Conservation (phyloP, 2,888 invertebrate genomes). For the Lysandra bellargus region DNA sequence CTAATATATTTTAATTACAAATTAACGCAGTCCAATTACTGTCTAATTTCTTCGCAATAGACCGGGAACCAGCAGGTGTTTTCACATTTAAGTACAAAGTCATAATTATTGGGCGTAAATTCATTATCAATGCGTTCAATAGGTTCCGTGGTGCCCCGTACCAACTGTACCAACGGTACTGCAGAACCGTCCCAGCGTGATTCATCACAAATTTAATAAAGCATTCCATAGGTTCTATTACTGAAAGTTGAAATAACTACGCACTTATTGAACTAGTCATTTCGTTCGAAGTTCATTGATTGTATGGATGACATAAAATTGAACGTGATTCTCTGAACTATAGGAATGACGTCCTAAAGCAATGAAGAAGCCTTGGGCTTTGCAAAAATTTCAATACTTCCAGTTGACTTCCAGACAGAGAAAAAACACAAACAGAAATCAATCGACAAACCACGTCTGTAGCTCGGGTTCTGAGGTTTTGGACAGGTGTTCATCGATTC, state of each 20-base stretch:
- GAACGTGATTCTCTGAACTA: no score
- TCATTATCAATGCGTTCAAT: not conserved
- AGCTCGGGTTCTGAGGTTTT: no score
- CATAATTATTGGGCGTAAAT: conserved; percentile 7
- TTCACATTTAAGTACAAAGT: not conserved
- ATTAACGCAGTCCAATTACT: not conserved
- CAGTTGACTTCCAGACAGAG: no score
- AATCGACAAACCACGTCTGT: no score
- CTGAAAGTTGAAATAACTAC: not conserved
- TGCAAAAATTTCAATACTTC: no score
- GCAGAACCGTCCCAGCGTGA: not conserved
- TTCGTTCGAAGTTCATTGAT: not conserved
- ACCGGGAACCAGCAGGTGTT: not conserved
- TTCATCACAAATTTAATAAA: not conserved
- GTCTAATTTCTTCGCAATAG: not conserved
- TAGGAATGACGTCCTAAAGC: no score
- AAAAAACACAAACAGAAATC: no score
- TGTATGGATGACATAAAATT: not conserved
- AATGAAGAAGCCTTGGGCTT: no score
- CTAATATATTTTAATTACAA: no score
- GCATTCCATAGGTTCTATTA: not conserved
- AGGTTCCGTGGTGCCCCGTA: not conserved
- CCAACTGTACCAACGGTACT: conserved; percentile 7
- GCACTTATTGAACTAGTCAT: not conserved
- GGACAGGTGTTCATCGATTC: no score